A percentile compares a stretch with the other conserved stretches of the same genome.
phyloP scores from a whole-genome alignment of 2,888 invertebrate genomes.

The Stratiomys singularior region DNA sequence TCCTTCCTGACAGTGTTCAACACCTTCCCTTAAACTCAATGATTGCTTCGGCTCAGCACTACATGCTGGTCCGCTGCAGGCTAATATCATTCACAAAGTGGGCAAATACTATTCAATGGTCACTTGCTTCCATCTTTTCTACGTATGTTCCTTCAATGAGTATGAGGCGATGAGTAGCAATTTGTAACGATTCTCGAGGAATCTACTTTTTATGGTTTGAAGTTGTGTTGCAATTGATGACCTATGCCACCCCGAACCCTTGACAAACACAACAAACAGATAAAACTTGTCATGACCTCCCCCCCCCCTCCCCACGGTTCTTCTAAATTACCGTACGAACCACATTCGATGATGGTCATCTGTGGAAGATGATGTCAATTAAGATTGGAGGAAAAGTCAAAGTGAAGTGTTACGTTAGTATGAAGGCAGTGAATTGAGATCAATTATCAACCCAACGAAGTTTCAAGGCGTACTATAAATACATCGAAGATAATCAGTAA shows the following conservation, averaged over 20 bases:
- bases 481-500: too few relatives aligned
- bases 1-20: too few relatives aligned
- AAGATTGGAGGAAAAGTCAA: neutral
- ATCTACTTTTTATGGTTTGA: constrained; percentile 3
- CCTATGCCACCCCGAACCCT: constrained; percentile 15
- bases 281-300: neutral
- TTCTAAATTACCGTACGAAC: too few relatives aligned
- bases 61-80: too few relatives aligned
- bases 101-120: constrained; percentile 1
- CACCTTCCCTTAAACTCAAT: too few relatives aligned
- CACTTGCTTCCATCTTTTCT: constrained; percentile 2
- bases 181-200: constrained; percentile 36
- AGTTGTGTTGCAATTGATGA: constrained; percentile 33
- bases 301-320: too few relatives aligned
- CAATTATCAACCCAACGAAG: too few relatives aligned
- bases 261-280: neutral
- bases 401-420: too few relatives aligned
- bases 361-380: neutral
- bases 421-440: too few relatives aligned
- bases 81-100: neutral
- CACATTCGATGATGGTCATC: neutral
- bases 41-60: too few relatives aligned
- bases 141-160: neutral
- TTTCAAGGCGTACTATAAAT: too few relatives aligned
- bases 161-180: neutral